A percentile compares a stretch with the other conserved stretches of the same genome.
These are phyloP conservation scores for Ascidia mentula DNA, from an alignment of 23 tunicate species.

Conservation along the genomic window DNA sequence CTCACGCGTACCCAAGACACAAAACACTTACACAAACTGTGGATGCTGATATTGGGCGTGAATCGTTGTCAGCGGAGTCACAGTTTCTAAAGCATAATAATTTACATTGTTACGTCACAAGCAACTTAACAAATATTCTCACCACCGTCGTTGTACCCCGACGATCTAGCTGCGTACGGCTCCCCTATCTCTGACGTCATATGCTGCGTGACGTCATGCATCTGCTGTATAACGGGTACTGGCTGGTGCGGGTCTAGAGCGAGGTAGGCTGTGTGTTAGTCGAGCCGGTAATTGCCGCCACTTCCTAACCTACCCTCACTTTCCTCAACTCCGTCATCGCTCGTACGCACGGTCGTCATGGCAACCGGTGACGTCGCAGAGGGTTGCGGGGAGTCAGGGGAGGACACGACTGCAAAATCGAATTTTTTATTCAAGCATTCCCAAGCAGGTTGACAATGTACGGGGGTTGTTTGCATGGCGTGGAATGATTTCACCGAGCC, in stretches of 20 bases:
- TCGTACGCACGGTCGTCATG: slow-evolving; percentile 25
- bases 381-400: background rate
- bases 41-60: slow-evolving; percentile 45
- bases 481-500: no score
- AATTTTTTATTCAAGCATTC: no score
- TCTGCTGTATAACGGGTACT: slow-evolving; percentile 57
- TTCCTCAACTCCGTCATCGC: background rate
- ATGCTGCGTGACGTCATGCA: slow-evolving; percentile 79
- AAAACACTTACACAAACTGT: slow-evolving; percentile 45
- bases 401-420: background rate
- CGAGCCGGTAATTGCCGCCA: no score
- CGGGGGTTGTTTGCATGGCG: no score
- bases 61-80: slow-evolving; percentile 33
- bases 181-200: slow-evolving; percentile 74
- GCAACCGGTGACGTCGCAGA: slow-evolving; percentile 37
- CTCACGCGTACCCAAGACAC: background rate
- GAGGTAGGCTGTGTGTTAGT: no score
- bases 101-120: slow-evolving; percentile 12
- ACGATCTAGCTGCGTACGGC: background rate
- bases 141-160: background rate
- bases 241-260: slow-evolving; percentile 1
- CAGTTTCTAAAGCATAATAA: slow-evolving; percentile 21
- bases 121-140: background rate
- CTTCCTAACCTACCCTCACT: background rate
- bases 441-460: no score